These are phyloP conservation scores for Hippoglossus hippoglossus DNA, from an alignment of 2,797 vertebrate species.

Conservation along the genomic window DNA sequence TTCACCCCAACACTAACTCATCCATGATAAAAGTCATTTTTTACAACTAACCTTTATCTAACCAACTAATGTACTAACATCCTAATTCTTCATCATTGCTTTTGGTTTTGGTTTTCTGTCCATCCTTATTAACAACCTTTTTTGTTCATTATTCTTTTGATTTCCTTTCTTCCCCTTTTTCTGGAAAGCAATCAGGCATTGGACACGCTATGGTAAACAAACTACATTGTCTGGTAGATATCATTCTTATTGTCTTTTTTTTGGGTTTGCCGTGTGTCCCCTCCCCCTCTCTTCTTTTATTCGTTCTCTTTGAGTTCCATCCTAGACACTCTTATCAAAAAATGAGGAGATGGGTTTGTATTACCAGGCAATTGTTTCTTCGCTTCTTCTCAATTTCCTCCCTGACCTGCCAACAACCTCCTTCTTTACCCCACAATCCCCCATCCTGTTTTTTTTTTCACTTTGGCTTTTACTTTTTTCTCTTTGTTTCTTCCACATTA, in stretches of 20 bases:
- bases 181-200: slow-evolving; percentile 99
- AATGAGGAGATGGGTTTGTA: slow-evolving; percentile 92
- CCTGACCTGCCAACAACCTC: slow-evolving; percentile 79
- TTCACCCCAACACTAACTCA: slow-evolving; percentile 89
- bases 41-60: slow-evolving; percentile 91
- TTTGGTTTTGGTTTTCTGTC: slow-evolving; percentile 92
- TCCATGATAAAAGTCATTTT: slow-evolving; percentile 95
- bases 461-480: slow-evolving; percentile 77
- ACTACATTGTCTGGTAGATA: slow-evolving; percentile 99
- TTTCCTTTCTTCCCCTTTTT: slow-evolving; percentile 96
- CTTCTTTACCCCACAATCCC: slow-evolving; percentile 78
- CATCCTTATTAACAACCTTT: slow-evolving; percentile 94
- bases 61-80: slow-evolving; percentile 99
- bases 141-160: slow-evolving; percentile 99
- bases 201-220: slow-evolving; percentile 99
- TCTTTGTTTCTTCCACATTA: slow-evolving; percentile 78
- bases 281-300: slow-evolving; percentile 85
- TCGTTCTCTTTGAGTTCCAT: slow-evolving; percentile 88
- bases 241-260: slow-evolving; percentile 92
- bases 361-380: slow-evolving; percentile 84
- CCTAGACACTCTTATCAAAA: slow-evolving; percentile 86
- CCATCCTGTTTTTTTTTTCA: slow-evolving; percentile 75
- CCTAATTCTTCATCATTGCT: slow-evolving; percentile 97
- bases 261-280: slow-evolving; percentile 99
- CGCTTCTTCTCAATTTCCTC: slow-evolving; percentile 83